A percentile compares a stretch with the other conserved stretches of the same genome.
phyloP scores from a whole-genome alignment of 2,888 invertebrate species.

The Blastobasis lacticolella region DNA sequence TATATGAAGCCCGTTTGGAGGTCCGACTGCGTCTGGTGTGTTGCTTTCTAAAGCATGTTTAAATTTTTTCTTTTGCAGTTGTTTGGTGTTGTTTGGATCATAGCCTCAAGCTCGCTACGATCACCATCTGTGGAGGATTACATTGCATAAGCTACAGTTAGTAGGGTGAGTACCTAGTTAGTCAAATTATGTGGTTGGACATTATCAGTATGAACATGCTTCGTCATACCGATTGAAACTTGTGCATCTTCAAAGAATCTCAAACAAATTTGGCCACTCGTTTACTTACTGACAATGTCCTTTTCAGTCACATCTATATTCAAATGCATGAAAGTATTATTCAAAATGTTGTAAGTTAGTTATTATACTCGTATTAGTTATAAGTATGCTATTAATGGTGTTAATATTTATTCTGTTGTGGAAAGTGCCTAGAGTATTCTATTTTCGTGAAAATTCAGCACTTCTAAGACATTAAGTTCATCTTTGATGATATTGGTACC shows the following conservation, averaged over 20 bases:
- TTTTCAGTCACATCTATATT: conserved; percentile 18
- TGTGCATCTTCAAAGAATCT: no score
- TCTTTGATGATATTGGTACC: no score
- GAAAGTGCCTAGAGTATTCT: no score
- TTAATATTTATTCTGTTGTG: no score
- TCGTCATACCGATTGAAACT: no score
- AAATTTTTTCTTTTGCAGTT: conserved; percentile 76
- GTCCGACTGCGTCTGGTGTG: conserved; percentile 52
- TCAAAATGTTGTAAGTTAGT: conserved; percentile 18
- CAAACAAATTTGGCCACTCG: no score
- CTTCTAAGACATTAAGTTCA: no score
- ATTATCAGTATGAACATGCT: conserved; percentile 2
- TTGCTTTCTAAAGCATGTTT: conserved; percentile 73
- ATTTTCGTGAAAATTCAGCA: no score
- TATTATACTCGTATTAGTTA: conserved; percentile 2
- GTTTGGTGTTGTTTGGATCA: conserved; percentile 75
- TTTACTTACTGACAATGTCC: conserved; percentile 23
- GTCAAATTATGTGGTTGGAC: conserved; percentile 5
- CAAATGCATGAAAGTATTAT: conserved; percentile 21
- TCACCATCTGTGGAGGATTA: conserved; percentile 75
- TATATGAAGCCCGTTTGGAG: conserved; percentile 64
- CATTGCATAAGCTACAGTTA: conserved; percentile 67
- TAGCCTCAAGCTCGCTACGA: conserved; percentile 75
- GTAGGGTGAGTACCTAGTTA: conserved; percentile 41
- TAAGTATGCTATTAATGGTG: conserved; percentile 2